Evolutionary conservation across 1,140 invertebrate species (phyloP), one percentile per base, ranked within the genome.

Genomic region (Drosophila lacertosa): DNA sequence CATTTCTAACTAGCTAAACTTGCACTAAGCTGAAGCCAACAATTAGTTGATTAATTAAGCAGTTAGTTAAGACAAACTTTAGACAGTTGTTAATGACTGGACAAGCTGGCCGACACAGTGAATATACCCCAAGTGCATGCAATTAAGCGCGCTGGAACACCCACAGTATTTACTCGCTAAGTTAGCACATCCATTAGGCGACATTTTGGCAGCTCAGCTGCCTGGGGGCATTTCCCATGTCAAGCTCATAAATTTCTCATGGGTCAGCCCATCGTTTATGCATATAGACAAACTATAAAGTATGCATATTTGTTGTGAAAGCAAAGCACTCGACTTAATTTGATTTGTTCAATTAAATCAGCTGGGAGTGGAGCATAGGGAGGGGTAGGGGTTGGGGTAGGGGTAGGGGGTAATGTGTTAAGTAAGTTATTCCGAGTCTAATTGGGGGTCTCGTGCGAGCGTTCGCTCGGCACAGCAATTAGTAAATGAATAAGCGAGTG

Each of bases 221-320:
- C 53, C 45, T 39, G 47, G 71, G 80, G 76, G 71, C 71, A 84
- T 79, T 83, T 83, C 80, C 80, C 79, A 65, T 79, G 66, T 83
- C 67, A 79, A 72, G 40, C 32, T 68, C 59, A 62, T 55, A 42
- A 45, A 69, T 63, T 40, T 54, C 40, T 16, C 32, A n/a, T 47
- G 58, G 65, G 32, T 54, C 58, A 54, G 1, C 26, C 9, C 2
- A 7, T 2, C 6, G 2, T 29, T 29, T 29, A 29, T 9, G 9
- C 24, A 62, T 15, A 22, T 39, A 47, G 29, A 51, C 20, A 29
- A 35, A 29, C 37, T n/a, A 51, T 22, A 10, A n/a, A 15, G 7
- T 13, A 47, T 24, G 18, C 40, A 9, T 4, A 24, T 20, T 37
- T 22, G 32, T 68, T 63, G 54, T 60, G 58, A 62, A 63, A 68